Conservation (phyloP, 2,797 vertebrate species). For the Basileuterus tristriatus region DNA sequence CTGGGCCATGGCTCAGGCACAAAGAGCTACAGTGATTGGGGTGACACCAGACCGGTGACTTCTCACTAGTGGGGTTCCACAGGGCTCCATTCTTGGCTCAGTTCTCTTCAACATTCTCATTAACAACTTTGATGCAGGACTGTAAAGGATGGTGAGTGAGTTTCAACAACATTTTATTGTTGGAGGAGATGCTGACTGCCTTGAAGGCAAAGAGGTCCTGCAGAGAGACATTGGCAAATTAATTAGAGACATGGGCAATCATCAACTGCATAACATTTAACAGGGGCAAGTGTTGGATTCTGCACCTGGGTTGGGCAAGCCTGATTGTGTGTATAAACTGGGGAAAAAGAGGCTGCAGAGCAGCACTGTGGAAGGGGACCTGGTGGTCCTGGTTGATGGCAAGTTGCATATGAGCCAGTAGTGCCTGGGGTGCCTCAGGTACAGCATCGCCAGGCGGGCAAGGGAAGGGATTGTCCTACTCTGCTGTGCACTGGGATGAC, state of each 20-base stretch:
- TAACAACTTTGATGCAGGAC: neutral
- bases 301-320: neutral
- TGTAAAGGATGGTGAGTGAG: neutral
- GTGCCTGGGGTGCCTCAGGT: neutral
- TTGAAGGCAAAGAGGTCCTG: neutral
- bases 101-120: neutral
- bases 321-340: neutral
- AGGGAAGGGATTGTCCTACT: neutral
- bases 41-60: neutral
- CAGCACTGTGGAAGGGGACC: neutral
- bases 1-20: too few relatives aligned
- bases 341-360: neutral
- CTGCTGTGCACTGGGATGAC: neutral
- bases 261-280: neutral
- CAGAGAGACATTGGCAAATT: neutral
- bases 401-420: neutral
- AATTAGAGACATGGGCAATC: neutral
- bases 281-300: neutral
- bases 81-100: neutral
- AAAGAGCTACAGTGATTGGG: neutral
- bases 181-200: neutral
- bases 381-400: neutral
- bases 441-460: accelerated
- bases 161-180: accelerated
- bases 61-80: neutral